phyloP scores from a whole-genome alignment of 2,797 vertebrate species.

The Malurus splendens region DNA sequence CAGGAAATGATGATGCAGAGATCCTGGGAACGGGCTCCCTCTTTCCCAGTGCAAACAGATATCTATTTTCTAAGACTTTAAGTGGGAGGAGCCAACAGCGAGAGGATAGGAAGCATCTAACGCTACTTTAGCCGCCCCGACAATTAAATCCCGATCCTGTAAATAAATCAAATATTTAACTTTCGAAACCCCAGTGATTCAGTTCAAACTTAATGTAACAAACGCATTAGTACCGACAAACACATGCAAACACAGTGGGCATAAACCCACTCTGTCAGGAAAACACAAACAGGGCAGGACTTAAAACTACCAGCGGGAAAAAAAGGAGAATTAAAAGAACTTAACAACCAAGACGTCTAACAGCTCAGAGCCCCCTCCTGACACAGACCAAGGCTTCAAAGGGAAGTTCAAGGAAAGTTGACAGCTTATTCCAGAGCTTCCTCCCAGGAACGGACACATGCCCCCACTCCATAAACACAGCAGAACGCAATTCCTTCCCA shows the following conservation, averaged over 20 bases:
- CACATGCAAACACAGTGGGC: background rate
- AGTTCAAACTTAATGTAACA: background rate
- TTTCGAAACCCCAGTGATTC: background rate
- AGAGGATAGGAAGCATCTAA: conserved; percentile 1
- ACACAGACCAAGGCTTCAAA: background rate
- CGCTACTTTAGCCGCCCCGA: background rate
- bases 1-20: conserved; percentile 49
- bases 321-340: background rate
- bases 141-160: background rate
- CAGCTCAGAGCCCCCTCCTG: background rate
- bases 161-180: background rate
- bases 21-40: conserved; percentile 47
- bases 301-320: background rate
- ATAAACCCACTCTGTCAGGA: background rate
- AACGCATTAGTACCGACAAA: background rate
- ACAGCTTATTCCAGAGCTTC: background rate
- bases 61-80: conserved; percentile 52
- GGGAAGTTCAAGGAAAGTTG: background rate
- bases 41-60: conserved; percentile 27
- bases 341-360: background rate
- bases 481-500: background rate
- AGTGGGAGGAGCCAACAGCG: conserved; percentile 32
- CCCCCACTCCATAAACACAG: background rate
- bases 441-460: background rate
- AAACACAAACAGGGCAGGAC: background rate